Evolutionary conservation across 2,113 vertebrate species (phyloP).

Genomic region (Coregonus clupeaformis): DNA sequence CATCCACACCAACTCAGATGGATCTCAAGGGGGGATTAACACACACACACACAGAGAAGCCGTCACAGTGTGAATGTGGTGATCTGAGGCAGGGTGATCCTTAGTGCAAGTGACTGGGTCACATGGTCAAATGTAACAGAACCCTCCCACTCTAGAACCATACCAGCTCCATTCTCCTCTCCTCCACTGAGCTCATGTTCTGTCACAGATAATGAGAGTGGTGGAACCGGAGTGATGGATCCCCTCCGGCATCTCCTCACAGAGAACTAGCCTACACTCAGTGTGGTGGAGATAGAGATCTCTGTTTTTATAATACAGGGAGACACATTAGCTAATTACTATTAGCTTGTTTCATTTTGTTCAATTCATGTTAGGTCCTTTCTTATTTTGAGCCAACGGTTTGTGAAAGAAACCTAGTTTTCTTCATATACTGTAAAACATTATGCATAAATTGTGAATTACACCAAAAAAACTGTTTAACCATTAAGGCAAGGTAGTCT

Average conservation of each 20-base stretch:
- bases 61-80: neutral
- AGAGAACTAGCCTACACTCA: neutral
- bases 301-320: neutral
- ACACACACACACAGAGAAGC: constrained; percentile 11
- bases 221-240: constrained; percentile 24
- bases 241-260: constrained; percentile 14
- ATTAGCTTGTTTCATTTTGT: too few species aligned
- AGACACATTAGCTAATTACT: too few species aligned
- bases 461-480: too few species aligned
- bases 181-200: constrained; percentile 16
- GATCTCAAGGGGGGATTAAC: neutral
- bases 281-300: neutral
- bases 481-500: too few species aligned
- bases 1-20: neutral
- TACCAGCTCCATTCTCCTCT: constrained; percentile 11
- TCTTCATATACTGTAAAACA: too few species aligned
- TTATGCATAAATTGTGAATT: too few species aligned
- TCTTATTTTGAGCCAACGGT: too few species aligned
- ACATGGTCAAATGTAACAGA: constrained; percentile 17
- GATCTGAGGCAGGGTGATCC: constrained; percentile 31
- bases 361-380: too few species aligned
- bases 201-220: constrained; percentile 27
- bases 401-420: too few species aligned
- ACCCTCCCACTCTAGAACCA: constrained; percentile 5
- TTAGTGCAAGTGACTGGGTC: constrained; percentile 35